Evolutionary conservation across 64 coral and sea anemone species (phyloP).

Genomic region (Montipora cactus): DNA sequence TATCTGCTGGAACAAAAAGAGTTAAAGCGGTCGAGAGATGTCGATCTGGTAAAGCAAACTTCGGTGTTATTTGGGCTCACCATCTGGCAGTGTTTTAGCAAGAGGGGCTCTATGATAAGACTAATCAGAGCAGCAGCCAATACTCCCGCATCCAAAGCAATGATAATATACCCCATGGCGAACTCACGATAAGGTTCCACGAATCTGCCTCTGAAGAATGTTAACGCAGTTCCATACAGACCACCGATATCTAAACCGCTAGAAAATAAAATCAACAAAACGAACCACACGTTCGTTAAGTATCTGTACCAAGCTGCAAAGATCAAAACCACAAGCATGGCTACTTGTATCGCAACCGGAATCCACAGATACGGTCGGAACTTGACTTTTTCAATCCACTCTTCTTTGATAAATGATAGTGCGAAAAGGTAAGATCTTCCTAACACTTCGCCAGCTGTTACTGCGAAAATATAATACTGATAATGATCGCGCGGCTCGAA

Average conservation of each 20-base stretch:
- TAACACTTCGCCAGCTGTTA: constrained; percentile 57
- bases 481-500: constrained; percentile 87
- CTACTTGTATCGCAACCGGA: constrained; percentile 30
- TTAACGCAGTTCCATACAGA: constrained; percentile 65
- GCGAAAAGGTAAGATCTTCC: constrained; percentile 71
- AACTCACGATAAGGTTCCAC: constrained; percentile 70
- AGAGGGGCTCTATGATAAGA: constrained; percentile 56
- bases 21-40: background rate
- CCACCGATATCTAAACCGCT: constrained; percentile 53
- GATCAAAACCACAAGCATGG: constrained; percentile 69
- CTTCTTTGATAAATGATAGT: constrained; percentile 22
- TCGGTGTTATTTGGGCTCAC: constrained; percentile 44
- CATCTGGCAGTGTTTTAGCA: constrained; percentile 73
- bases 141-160: constrained; percentile 35
- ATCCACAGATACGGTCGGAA: constrained; percentile 64
- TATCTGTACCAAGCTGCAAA: constrained; percentile 87
- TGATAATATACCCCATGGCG: constrained; percentile 64
- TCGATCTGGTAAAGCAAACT: constrained; percentile 77
- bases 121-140: constrained; percentile 63
- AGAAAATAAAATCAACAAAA: constrained; percentile 56
- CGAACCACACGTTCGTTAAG: constrained; percentile 40
- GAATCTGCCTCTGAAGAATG: constrained; percentile 54
- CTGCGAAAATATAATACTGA: constrained; percentile 69
- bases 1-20: background rate
- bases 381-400: constrained; percentile 44